Evolutionary conservation across 2,888 invertebrate genomes (phyloP).

Genomic region (Callyntrura sp.): DNA sequence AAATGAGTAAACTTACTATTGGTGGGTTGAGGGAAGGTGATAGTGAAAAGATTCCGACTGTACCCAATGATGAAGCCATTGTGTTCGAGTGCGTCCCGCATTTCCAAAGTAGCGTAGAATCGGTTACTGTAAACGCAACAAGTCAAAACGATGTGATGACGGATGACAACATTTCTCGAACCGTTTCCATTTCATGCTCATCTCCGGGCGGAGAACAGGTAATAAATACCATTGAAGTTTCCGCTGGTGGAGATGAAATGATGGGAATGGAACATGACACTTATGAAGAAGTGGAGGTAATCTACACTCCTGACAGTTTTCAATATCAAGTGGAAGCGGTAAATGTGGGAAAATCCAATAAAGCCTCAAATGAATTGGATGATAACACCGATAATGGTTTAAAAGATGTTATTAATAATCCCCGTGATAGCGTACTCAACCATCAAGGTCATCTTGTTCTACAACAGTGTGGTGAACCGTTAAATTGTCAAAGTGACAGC

Average conservation of each 20-base stretch:
- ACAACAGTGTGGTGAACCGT: too few species aligned
- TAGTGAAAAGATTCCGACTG: too few species aligned
- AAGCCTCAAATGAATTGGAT: not conserved
- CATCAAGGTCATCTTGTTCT: not conserved
- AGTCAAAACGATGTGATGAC: not conserved
- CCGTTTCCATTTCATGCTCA: slow-evolving; percentile 23
- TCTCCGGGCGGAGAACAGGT: slow-evolving; percentile 19
- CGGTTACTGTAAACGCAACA: not conserved
- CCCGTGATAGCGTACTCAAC: not conserved
- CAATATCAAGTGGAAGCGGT: slow-evolving; percentile 31
- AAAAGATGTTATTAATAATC: not conserved
- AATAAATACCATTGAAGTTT: slow-evolving; percentile 70
- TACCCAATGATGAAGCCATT: too few species aligned
- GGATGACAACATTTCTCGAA: not conserved
- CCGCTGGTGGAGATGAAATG: slow-evolving; percentile 69
- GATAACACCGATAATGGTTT: not conserved
- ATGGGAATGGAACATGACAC: slow-evolving; percentile 40
- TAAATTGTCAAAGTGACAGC: too few species aligned
- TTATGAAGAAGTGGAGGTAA: slow-evolving; percentile 43
- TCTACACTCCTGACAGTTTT: slow-evolving; percentile 32
- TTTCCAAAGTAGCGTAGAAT: not conserved
- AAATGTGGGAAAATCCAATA: not conserved
- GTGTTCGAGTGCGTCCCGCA: not conserved
- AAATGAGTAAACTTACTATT: too few species aligned
- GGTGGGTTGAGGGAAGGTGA: too few species aligned